These are phyloP conservation scores for Byasa hedistus DNA, from an alignment of 2,888 invertebrate genomes.

Conservation along the genomic window DNA sequence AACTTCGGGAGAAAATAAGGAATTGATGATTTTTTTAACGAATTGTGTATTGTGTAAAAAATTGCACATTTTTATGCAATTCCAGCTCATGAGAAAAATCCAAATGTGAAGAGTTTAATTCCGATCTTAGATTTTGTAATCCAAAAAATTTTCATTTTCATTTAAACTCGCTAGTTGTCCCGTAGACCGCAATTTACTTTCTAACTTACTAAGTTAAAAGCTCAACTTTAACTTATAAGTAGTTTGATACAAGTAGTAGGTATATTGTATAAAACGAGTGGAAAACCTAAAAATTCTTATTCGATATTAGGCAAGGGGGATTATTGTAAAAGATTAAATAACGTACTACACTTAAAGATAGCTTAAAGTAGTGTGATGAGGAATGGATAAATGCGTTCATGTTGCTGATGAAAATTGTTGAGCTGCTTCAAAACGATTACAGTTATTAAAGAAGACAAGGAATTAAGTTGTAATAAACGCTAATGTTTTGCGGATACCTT, in stretches of 20 bases:
- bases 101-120: slow-evolving; percentile 7
- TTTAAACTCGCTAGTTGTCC: slow-evolving; percentile 18
- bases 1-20: background rate
- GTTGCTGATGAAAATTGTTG: background rate
- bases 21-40: background rate
- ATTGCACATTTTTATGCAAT: slow-evolving; percentile 5
- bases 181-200: slow-evolving; percentile 39
- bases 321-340: slow-evolving; percentile 73
- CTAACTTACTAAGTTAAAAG: slow-evolving; percentile 66
- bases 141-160: slow-evolving; percentile 7
- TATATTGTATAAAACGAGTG: slow-evolving; percentile 80
- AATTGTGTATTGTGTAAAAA: background rate
- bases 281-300: slow-evolving; percentile 76
- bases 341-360: slow-evolving; percentile 76
- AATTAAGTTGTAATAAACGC: slow-evolving; percentile 16
- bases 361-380: slow-evolving; percentile 68
- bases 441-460: slow-evolving; percentile 4
- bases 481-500: slow-evolving; percentile 28
- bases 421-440: background rate
- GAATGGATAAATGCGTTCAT: slow-evolving; percentile 39
- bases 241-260: slow-evolving; percentile 57
- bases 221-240: slow-evolving; percentile 78
- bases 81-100: background rate
- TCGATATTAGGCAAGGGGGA: slow-evolving; percentile 70
- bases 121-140: slow-evolving; percentile 5